Evolutionary conservation across 92 coral and sea anemone genomes (phyloP).

Genomic region (Metridium senile): DNA sequence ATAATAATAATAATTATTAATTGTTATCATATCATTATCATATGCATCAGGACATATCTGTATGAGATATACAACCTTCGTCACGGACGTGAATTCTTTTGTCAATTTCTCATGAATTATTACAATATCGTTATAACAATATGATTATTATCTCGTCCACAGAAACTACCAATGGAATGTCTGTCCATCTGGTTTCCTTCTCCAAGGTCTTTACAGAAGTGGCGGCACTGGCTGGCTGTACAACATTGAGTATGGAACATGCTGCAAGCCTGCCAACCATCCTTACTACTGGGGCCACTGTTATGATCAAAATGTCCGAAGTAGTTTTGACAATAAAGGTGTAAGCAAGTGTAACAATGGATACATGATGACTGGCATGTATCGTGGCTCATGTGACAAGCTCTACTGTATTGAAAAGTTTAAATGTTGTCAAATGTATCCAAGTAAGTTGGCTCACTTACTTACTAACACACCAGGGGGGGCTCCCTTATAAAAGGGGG

Average conservation of each 20-base stretch:
- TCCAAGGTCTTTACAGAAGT: slow-evolving; percentile 44
- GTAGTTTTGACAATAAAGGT: slow-evolving; percentile 67
- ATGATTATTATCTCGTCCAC: not conserved
- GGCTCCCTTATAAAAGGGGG: too few relatives aligned
- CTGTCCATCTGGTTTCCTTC: slow-evolving; percentile 61
- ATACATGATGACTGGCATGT: slow-evolving; percentile 63
- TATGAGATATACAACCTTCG: too few relatives aligned
- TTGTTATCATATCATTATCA: too few relatives aligned
- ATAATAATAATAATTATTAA: too few relatives aligned
- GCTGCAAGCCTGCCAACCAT: slow-evolving; percentile 65
- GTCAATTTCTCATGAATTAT: not conserved
- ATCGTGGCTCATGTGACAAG: slow-evolving; percentile 55
- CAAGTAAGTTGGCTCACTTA: too few relatives aligned
- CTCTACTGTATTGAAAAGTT: slow-evolving; percentile 58
- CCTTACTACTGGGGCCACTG: slow-evolving; percentile 58
- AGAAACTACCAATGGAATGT: slow-evolving; percentile 41
- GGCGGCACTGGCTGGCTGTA: slow-evolving; percentile 23
- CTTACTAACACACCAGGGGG: too few relatives aligned
- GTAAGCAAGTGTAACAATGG: slow-evolving; percentile 59
- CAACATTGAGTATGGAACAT: slow-evolving; percentile 59
- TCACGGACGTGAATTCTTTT: not conserved
- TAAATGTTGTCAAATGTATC: slow-evolving; percentile 65
- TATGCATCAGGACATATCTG: too few relatives aligned
- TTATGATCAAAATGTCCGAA: slow-evolving; percentile 31
- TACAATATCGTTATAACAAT: not conserved